Percentiles rank a stretch among this genome's conserved stretches.
Conservation (phyloP, 1,140 invertebrate species). For the Penaeus vannamei region DNA sequence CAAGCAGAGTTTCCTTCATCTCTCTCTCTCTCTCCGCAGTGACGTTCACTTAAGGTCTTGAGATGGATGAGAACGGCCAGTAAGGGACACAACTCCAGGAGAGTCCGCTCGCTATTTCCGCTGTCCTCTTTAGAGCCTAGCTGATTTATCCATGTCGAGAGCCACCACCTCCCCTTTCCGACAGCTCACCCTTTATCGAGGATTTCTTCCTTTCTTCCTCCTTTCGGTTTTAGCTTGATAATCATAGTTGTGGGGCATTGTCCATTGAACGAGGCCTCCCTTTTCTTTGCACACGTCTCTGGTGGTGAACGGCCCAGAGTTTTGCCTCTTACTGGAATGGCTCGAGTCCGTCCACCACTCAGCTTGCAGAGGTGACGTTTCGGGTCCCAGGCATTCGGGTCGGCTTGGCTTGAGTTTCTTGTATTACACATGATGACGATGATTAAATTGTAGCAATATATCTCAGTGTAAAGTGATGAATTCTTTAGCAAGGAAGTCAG, state of each 20-base stretch:
- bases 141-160: background rate
- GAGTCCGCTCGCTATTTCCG: conserved; percentile 22
- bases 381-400: background rate
- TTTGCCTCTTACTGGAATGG: conserved; percentile 61
- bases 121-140: no score
- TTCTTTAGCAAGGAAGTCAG: no score
- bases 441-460: no score
- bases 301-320: conserved; percentile 44
- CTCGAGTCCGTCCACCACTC: conserved; percentile 62
- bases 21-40: conserved; percentile 36
- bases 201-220: no score
- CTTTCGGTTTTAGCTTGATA: no score
- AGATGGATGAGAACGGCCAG: conserved; percentile 60
- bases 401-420: no score
- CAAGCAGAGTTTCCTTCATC: conserved; percentile 42
- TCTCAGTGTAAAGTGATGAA: no score
- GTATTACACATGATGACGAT: no score
- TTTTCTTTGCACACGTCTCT: background rate
- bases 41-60: conserved; percentile 29
- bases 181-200: no score
- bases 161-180: background rate
- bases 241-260: no score
- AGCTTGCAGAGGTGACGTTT: conserved; percentile 40
- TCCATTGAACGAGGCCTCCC: no score
- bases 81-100: conserved; percentile 61